These are phyloP conservation scores for Sylvia atricapilla DNA, from an alignment of 2,113 vertebrate genomes.

Conservation along the genomic window DNA sequence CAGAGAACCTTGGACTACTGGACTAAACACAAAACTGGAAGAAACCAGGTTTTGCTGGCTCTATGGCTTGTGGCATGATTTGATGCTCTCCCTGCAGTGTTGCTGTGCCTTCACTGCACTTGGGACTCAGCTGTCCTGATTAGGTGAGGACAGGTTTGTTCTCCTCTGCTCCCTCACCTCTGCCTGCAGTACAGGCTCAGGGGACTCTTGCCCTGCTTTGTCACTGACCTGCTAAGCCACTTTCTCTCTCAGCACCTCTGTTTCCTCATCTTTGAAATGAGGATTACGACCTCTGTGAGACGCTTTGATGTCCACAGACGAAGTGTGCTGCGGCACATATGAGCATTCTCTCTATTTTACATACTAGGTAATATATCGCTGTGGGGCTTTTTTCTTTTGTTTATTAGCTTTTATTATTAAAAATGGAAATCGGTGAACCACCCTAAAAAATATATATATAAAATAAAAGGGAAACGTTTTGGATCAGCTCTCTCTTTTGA, in stretches of 20 bases:
- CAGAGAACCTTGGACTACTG: background rate
- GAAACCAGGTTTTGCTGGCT: background rate
- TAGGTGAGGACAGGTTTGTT: background rate
- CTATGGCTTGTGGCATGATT: background rate
- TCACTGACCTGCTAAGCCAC: slow-evolving; percentile 1
- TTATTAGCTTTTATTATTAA: background rate
- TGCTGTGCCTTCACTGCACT: background rate
- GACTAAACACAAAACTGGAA: background rate
- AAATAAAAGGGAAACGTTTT: background rate
- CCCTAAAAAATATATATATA: background rate
- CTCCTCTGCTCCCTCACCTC: background rate
- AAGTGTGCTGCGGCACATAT: background rate
- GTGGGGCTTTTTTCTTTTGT: background rate
- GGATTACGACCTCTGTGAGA: background rate
- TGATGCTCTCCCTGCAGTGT: background rate
- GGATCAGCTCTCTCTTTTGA: background rate
- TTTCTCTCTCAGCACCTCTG: slow-evolving; percentile 6
- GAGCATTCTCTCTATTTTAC: background rate
- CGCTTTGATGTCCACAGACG: slow-evolving; percentile 8
- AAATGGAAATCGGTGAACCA: background rate
- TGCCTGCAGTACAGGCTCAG: background rate
- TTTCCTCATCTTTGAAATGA: slow-evolving; percentile 27
- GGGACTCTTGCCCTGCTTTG: background rate
- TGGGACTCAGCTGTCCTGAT: background rate
- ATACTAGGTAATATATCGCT: background rate